Evolutionary conservation across 1,140 invertebrate genomes (phyloP), one percentile per base, ranked within the genome.

Genomic region (Achatina immaculata): DNA sequence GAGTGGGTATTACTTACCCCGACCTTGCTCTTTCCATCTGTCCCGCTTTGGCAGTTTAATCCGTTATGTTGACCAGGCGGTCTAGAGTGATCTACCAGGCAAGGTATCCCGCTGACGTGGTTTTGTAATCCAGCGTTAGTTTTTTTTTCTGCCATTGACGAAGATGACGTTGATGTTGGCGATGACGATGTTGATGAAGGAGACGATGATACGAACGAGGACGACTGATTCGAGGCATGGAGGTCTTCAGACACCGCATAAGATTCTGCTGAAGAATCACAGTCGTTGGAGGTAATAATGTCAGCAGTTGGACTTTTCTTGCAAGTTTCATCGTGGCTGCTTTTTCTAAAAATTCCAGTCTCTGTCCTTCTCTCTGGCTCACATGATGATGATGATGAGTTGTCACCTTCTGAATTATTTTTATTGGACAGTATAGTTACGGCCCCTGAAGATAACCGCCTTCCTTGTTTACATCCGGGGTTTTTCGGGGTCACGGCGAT

Each of bases 1-100:
- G n/a, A n/a, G n/a, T n/a, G n/a, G n/a, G 34, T 14, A n/a, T 42
- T 21, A 71, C 68, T 71, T 71, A 71, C 68, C 68, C 19, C 19
- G 1, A 40, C 36, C 40, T 45, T 40, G 42, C n/a, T 40, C 38
- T 31, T 71, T 24, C 68, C 68, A 4, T 71, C 68, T 28, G 38
- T 4, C 21, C 6, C 0, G 16, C 38, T 21, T 42, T 71, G 68
- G 21, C 38, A 40, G 21, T 71, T 71, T 71, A 71, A 40, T 71
- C 68, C 68, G 24, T 71, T 71, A 40, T 34, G 14, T 19, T 24
- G 4, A 24, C 36, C 38, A 42, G 68, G 38, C 9, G 66, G 19
- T 34, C 40, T 69, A n/a, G 34, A 69, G n/a, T 68, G 7, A 1
- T 68, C 38, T 21, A 3, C 19, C 28, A 16, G 31, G n/a, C 65